phyloP scores from a whole-genome alignment of 2,888 invertebrate genomes.

The Strigamia crassipes region DNA sequence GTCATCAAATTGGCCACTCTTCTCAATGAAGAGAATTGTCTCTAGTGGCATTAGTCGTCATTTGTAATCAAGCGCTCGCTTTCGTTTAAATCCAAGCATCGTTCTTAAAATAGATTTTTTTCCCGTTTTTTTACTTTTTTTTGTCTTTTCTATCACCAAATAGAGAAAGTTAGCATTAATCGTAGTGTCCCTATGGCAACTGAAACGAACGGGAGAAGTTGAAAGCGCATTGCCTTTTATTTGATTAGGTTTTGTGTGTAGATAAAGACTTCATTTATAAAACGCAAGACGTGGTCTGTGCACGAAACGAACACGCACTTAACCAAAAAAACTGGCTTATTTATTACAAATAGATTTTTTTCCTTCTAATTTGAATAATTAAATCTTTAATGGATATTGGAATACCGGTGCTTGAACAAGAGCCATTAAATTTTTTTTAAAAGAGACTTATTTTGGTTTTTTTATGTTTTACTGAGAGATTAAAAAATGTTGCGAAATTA shows the following conservation, averaged over 20 bases:
- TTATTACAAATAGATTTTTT: background rate
- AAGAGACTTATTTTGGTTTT: background rate
- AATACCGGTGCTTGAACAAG: background rate
- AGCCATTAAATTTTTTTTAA: background rate
- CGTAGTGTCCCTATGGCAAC: constrained; percentile 26
- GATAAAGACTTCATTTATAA: constrained; percentile 40
- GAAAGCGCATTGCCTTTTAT: constrained; percentile 37
- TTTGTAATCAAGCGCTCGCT: constrained; percentile 37
- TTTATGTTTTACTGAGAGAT: background rate
- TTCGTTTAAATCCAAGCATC: constrained; percentile 36
- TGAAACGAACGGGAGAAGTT: constrained; percentile 12
- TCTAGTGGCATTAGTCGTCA: constrained; percentile 37
- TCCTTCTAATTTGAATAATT: constrained; percentile 14
- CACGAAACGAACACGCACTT: background rate
- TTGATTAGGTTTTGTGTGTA: constrained; percentile 40
- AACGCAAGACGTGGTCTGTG: background rate
- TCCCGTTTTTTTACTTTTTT: background rate
- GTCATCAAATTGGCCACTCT: constrained; percentile 42
- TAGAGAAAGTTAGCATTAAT: constrained; percentile 38
- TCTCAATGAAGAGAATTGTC: constrained; percentile 35
- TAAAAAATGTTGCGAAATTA: constrained; percentile 23
- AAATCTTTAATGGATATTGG: background rate
- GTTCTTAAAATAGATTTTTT: constrained; percentile 30
- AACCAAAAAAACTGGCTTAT: background rate
- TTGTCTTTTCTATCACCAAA: constrained; percentile 14